These are phyloP conservation scores for Mythimna ferrago DNA, from an alignment of 2,888 invertebrate genomes.

Conservation along the genomic window DNA sequence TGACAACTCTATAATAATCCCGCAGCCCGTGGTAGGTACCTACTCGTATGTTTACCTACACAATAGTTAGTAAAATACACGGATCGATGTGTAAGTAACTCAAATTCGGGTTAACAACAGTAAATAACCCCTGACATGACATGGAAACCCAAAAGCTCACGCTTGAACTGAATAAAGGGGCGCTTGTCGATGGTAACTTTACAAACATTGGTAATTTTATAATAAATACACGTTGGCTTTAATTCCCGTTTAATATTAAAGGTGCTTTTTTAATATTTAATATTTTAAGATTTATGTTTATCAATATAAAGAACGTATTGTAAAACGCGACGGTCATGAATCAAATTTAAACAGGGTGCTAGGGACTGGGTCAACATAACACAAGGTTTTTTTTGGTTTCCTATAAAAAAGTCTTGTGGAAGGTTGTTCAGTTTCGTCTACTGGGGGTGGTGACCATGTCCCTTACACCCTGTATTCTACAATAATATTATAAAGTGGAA, in stretches of 20 bases:
- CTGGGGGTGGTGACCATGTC: no score
- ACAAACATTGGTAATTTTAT: background rate
- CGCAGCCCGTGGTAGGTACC: no score
- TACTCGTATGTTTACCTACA: slow-evolving; percentile 1
- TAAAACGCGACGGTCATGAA: no score
- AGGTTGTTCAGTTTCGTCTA: no score
- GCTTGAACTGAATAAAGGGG: slow-evolving; percentile 1
- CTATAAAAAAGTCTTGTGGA: no score
- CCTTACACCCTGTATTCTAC: no score
- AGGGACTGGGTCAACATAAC: no score
- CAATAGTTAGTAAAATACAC: background rate
- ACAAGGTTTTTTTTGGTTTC: no score
- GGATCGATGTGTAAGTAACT: slow-evolving; percentile 29
- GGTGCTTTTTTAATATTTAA: background rate
- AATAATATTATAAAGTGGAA: no score
- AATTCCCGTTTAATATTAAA: background rate
- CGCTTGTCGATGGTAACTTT: background rate
- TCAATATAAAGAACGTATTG: background rate
- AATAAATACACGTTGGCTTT: background rate
- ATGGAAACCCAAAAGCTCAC: slow-evolving; percentile 24
- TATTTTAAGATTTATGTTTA: background rate
- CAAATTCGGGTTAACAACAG: slow-evolving; percentile 31
- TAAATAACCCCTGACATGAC: slow-evolving; percentile 29
- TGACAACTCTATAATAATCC: no score
- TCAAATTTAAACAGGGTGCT: no score